Conservation (phyloP, 2,113 vertebrate genomes). For the Cygnus buccinator region DNA sequence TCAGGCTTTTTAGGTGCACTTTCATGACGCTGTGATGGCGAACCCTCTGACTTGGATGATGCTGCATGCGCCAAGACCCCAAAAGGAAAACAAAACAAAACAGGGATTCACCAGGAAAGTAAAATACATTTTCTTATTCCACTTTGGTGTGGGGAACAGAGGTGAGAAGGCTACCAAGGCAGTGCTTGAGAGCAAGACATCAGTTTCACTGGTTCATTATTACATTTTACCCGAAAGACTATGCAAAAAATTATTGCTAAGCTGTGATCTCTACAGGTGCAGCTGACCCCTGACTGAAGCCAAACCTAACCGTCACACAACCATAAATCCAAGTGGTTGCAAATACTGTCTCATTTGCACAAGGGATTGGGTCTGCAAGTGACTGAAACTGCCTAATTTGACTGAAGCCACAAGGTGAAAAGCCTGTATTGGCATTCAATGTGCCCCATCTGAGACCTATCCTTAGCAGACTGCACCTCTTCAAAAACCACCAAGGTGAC, state of each 20-base stretch:
- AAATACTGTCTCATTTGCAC: neutral
- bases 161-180: neutral
- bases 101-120: neutral
- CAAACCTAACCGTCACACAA: neutral
- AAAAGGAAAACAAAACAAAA: constrained; percentile 34
- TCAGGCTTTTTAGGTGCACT: constrained; percentile 89
- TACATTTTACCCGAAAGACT: neutral
- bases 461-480: neutral
- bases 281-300: neutral
- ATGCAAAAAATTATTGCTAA: neutral
- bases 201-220: neutral
- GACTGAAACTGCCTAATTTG: neutral
- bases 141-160: neutral
- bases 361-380: neutral
- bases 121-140: neutral
- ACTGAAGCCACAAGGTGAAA: neutral
- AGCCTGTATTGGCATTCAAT: neutral
- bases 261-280: neutral
- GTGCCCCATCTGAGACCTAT: neutral
- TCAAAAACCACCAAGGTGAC: neutral
- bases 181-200: neutral
- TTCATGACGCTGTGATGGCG: constrained; percentile 89
- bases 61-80: constrained; percentile 74
- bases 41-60: constrained; percentile 94
- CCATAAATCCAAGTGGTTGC: neutral